Evolutionary conservation across 1,140 invertebrate genomes (phyloP), one percentile per base, ranked within the genome.

Genomic region (Holotrichia oblita): DNA sequence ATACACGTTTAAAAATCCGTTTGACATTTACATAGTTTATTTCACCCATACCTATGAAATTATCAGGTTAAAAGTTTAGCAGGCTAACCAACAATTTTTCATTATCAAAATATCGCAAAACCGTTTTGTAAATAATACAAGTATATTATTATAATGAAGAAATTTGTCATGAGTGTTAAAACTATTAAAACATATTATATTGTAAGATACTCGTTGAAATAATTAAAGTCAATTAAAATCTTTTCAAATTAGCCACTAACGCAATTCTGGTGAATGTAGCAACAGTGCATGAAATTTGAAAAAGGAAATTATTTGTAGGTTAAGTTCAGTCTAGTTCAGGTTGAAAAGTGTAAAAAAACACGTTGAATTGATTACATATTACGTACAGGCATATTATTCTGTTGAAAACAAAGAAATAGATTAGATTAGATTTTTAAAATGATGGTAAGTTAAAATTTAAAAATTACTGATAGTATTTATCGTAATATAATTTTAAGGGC

Each of bases 41-140:
- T 69, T 69, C 61, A 69, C 61, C 61, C 61, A 69, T 69, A 69
- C 27, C 40, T 75, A 12, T 75, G 42, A 48, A 42, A 10, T 75
- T 75, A 42, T 48, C 27, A 4, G 27, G 27, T 34, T 34, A 34
- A 2, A 34, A 34, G 4, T 34, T 34, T 34, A 2, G 4, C 27
- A 34, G 27, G 4, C 1, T 34, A 34, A 34, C 27, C 27, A 34
- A 34, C 27, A 34, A 34, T 34, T 34, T 34, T 2, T 10, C 20
- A 24, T 72, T 3, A 22, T 10, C 2, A 48, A 48, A 48, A 2
- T 48, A 10, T n/a, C n/a, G n/a, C 10, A 48, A 3, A 48, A 2
- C 2, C 7, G 7, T 17, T 3, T 48, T 48, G 7, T 48, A 14
- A 2, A 14, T 48, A 14, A 48, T 17, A 3, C 1, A 48, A 48